Evolutionary conservation across 2,113 vertebrate species (phyloP).

Genomic region (Probosciger aterrimus): DNA sequence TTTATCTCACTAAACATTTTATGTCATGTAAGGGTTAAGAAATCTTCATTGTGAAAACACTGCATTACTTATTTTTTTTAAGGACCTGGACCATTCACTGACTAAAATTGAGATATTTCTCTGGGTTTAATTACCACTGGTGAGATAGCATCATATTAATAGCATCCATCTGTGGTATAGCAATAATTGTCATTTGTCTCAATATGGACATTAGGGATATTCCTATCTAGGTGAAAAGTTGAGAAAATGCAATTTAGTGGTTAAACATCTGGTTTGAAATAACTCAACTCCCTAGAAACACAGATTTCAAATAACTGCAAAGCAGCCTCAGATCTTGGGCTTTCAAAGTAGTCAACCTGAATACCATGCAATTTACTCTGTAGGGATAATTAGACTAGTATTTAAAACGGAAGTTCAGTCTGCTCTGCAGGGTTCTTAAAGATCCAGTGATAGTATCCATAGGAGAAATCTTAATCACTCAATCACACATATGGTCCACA

Average conservation of each 20-base stretch:
- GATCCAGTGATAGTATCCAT: not conserved
- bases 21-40: not conserved
- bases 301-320: slow-evolving; percentile 23
- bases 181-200: not conserved
- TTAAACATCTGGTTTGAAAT: slow-evolving; percentile 31
- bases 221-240: not conserved
- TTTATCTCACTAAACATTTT: not conserved
- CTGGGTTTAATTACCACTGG: not conserved
- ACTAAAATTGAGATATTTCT: not conserved
- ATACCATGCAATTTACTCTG: slow-evolving; percentile 26
- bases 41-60: not conserved
- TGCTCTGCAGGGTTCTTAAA: not conserved
- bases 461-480: not conserved
- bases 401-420: not conserved
- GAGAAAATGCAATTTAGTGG: not conserved
- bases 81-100: not conserved
- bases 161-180: not conserved
- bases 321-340: not conserved
- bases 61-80: not conserved
- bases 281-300: not conserved
- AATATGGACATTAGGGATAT: not conserved
- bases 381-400: slow-evolving; percentile 16
- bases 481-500: not conserved
- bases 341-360: slow-evolving; percentile 23
- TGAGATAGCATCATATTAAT: not conserved